phyloP scores from a whole-genome alignment of 2,113 vertebrate genomes.

The Camelus bactrianus region DNA sequence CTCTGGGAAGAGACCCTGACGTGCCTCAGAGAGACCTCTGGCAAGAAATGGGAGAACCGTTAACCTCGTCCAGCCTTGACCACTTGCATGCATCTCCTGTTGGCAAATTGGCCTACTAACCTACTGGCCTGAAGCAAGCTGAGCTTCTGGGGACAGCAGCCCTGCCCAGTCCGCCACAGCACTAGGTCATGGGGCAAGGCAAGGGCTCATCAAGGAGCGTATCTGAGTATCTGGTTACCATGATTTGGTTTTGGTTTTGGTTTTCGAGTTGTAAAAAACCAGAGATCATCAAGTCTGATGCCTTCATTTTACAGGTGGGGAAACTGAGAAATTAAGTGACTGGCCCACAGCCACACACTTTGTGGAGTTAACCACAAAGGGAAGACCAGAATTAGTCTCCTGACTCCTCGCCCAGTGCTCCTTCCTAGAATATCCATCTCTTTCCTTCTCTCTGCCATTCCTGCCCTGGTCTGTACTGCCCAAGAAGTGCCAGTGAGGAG shows the following conservation, averaged over 20 bases:
- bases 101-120: not conserved
- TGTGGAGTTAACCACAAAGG: not conserved
- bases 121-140: not conserved
- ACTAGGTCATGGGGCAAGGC: not conserved
- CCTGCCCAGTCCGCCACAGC: not conserved
- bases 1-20: not conserved
- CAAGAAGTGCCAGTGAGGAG: not conserved
- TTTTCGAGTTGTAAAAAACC: not conserved
- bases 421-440: not conserved
- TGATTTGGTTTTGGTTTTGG: not conserved
- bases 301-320: not conserved
- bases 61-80: not conserved
- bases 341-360: not conserved
- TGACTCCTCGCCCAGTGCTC: not conserved
- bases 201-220: not conserved
- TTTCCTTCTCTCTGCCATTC: not conserved
- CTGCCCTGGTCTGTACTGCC: not conserved
- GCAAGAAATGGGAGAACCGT: not conserved
- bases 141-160: not conserved
- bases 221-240: not conserved
- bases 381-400: not conserved
- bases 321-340: slow-evolving; percentile 17
- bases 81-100: not conserved
- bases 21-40: not conserved
- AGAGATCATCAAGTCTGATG: not conserved